phyloP scores from a whole-genome alignment of 2,797 vertebrate genomes.

The Morelia viridis region DNA sequence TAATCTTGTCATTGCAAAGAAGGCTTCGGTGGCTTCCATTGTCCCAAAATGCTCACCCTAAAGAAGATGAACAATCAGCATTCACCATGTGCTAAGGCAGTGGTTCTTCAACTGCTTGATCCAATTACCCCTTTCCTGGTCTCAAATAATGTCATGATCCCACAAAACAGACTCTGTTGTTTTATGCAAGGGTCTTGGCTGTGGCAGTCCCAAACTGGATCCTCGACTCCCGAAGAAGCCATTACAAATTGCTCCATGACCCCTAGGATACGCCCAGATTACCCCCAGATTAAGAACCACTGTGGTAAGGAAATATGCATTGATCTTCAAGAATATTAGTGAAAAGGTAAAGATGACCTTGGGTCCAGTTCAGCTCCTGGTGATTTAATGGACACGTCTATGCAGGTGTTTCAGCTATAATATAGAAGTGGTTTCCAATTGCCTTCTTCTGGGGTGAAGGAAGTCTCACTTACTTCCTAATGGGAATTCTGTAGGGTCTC shows the following conservation, averaged over 20 bases:
- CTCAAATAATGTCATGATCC: not conserved
- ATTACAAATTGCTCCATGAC: too few species aligned
- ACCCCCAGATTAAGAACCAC: not conserved
- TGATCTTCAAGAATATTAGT: not conserved
- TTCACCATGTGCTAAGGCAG: not conserved
- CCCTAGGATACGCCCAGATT: too few species aligned
- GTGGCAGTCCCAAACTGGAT: not conserved
- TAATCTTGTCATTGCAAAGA: conserved; percentile 97
- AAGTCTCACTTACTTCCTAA: too few species aligned
- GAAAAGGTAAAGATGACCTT: not conserved
- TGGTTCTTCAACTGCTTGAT: not conserved
- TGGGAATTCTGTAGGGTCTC: too few species aligned
- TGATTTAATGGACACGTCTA: fast-evolving
- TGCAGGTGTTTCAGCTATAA: not conserved
- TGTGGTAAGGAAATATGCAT: not conserved
- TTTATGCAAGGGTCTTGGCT: not conserved
- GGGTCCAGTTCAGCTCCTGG: not conserved
- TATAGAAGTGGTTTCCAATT: too few species aligned
- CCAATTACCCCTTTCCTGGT: not conserved
- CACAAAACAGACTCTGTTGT: not conserved
- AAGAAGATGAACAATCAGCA: not conserved
- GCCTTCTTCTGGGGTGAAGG: too few species aligned
- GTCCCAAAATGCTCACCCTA: conserved; percentile 98
- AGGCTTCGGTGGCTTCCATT: conserved; percentile 94
- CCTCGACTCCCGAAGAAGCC: too few species aligned